phyloP scores from a whole-genome alignment of 2,797 vertebrate genomes.

The Syndactyla subalaris region DNA sequence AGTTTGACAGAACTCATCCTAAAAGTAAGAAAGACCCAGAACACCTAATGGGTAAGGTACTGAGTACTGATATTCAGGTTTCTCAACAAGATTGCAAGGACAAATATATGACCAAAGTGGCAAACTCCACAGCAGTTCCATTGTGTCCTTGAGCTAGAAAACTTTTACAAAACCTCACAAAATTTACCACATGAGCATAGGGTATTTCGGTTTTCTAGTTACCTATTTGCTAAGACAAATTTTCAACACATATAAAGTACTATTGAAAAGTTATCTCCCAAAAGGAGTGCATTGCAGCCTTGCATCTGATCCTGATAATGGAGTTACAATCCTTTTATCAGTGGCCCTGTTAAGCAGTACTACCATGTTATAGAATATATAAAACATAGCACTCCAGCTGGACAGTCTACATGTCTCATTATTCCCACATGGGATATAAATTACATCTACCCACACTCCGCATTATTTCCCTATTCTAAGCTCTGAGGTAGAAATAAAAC shows the following conservation, averaged over 20 bases:
- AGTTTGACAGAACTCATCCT: neutral
- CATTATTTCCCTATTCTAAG: neutral
- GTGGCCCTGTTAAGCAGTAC: neutral
- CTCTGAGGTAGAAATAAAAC: neutral
- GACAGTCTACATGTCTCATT: neutral
- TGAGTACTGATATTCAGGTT: neutral
- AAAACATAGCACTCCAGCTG: neutral
- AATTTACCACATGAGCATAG: neutral
- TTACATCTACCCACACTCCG: neutral
- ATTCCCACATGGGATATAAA: neutral
- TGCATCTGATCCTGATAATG: neutral
- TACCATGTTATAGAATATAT: neutral
- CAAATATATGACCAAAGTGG: neutral
- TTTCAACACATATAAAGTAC: neutral
- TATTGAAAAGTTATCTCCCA: neutral
- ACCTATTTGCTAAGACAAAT: neutral
- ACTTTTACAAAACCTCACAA: neutral
- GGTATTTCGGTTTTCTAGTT: neutral
- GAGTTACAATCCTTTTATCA: neutral
- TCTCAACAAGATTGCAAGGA: neutral
- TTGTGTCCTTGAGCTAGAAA: neutral
- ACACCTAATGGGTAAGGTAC: rapidly evolving
- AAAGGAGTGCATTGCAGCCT: neutral
- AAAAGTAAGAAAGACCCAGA: neutral
- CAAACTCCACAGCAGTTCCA: neutral